Evolutionary conservation across 2,888 invertebrate species (phyloP).

Genomic region (Andrena flavipes): DNA sequence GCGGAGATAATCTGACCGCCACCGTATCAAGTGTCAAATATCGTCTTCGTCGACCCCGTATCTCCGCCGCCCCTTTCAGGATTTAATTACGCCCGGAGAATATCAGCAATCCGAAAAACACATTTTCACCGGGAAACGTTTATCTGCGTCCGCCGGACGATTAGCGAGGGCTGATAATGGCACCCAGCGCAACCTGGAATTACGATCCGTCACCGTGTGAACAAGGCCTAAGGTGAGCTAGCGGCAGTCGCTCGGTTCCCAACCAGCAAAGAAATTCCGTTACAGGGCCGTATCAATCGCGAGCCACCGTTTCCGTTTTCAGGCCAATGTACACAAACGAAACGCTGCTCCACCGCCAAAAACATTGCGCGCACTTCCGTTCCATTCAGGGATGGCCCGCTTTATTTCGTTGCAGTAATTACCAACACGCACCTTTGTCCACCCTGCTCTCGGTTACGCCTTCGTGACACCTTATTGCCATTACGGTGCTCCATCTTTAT

Average conservation of each 20-base stretch:
- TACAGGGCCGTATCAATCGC: constrained; percentile 66
- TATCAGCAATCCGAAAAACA: constrained; percentile 16
- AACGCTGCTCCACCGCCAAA: constrained; percentile 54
- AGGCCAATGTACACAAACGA: constrained; percentile 24
- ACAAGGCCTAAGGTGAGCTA: constrained; percentile 63
- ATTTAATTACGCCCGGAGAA: constrained; percentile 27
- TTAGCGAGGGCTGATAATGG: constrained; percentile 29
- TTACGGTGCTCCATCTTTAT: constrained; percentile 12
- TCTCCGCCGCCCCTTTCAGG: neutral
- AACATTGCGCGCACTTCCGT: constrained; percentile 61
- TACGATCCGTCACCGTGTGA: constrained; percentile 53
- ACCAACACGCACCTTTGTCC: constrained; percentile 71
- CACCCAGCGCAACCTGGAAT: constrained; percentile 24
- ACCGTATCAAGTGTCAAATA: constrained; percentile 37
- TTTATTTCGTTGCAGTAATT: constrained; percentile 70
- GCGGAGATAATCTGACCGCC: constrained; percentile 35
- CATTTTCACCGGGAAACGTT: constrained; percentile 26
- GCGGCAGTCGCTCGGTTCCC: constrained; percentile 53
- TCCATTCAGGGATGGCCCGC: constrained; percentile 63
- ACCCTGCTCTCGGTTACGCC: constrained; percentile 31
- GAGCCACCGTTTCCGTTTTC: constrained; percentile 70
- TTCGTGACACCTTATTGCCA: constrained; percentile 23
- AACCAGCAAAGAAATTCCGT: constrained; percentile 70
- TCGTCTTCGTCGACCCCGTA: neutral
- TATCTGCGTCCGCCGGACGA: constrained; percentile 30